These are phyloP conservation scores for Dicentrarchus labrax DNA, from an alignment of 2,113 vertebrate species.

Conservation along the genomic window DNA sequence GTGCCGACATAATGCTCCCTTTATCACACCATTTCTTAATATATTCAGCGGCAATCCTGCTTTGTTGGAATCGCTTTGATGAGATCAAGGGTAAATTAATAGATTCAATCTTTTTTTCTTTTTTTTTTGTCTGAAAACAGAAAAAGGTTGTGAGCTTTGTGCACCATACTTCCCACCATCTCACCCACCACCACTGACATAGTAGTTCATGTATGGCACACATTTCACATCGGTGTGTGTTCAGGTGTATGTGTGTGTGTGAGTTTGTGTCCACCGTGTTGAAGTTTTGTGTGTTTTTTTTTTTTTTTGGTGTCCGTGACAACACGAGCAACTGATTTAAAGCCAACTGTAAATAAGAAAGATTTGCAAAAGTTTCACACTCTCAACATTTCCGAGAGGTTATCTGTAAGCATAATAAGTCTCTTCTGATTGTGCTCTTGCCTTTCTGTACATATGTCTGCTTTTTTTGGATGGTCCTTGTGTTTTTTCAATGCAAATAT, in stretches of 20 bases:
- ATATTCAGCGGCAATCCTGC: constrained; percentile 51
- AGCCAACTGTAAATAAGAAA: neutral
- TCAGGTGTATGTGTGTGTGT: constrained; percentile 47
- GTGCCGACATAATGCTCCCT: constrained; percentile 51
- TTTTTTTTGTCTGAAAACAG: constrained; percentile 22
- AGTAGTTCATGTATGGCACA: constrained; percentile 27
- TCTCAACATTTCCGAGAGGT: neutral
- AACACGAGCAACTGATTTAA: neutral
- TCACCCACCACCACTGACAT: constrained; percentile 32
- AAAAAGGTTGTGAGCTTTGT: constrained; percentile 39
- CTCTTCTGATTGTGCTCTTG: constrained; percentile 24
- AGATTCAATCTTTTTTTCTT: constrained; percentile 24
- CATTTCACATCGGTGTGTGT: constrained; percentile 40
- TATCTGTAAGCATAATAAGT: neutral
- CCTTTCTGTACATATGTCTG: constrained; percentile 42
- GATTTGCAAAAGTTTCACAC: neutral
- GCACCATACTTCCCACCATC: constrained; percentile 48
- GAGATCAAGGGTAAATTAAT: constrained; percentile 60
- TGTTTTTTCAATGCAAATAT: constrained; percentile 19
- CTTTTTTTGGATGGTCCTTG: constrained; percentile 24
- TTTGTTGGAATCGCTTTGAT: constrained; percentile 69
- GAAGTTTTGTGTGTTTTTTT: neutral
- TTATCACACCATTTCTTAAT: constrained; percentile 50
- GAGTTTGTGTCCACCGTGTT: constrained; percentile 34
- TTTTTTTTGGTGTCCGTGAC: constrained; percentile 10